These are phyloP conservation scores for Resseliella maxima DNA, from an alignment of 2,888 invertebrate genomes.

Conservation along the genomic window DNA sequence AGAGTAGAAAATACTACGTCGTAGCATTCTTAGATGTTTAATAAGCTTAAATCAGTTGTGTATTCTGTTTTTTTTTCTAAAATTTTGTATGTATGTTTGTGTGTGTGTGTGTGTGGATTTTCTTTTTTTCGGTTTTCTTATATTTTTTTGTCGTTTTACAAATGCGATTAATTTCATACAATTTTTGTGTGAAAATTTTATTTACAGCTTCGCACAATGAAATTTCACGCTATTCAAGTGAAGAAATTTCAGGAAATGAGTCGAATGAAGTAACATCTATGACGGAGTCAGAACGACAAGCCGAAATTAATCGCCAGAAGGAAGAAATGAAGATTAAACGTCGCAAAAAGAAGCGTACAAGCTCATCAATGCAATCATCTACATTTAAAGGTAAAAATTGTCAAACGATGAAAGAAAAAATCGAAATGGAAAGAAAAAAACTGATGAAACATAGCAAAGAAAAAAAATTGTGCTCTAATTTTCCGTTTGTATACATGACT, in stretches of 20 bases:
- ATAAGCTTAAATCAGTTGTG: neutral
- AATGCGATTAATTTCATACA: neutral
- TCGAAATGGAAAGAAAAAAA: too few species aligned
- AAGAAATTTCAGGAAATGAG: slow-evolving; percentile 68
- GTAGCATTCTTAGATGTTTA: slow-evolving; percentile 1
- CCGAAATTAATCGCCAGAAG: slow-evolving; percentile 80
- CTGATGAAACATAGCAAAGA: too few species aligned
- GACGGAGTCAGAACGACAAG: slow-evolving; percentile 67
- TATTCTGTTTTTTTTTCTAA: too few species aligned
- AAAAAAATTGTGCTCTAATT: too few species aligned
- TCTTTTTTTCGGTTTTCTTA: too few species aligned
- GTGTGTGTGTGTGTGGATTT: too few species aligned
- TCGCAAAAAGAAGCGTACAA: slow-evolving; percentile 90
- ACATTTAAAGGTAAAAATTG: slow-evolving; percentile 90
- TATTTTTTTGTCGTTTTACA: too few species aligned
- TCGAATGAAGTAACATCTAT: slow-evolving; percentile 64
- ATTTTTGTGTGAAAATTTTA: slow-evolving; percentile 54
- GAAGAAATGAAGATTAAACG: slow-evolving; percentile 89
- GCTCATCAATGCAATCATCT: slow-evolving; percentile 87
- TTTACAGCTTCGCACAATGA: slow-evolving; percentile 61
- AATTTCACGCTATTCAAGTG: slow-evolving; percentile 67
- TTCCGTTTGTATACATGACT: too few species aligned
- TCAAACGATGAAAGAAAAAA: too few species aligned
- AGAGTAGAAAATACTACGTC: neutral
- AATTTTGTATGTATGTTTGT: neutral